These are phyloP conservation scores for Datnioides undecimradiatus DNA, from an alignment of 2,113 vertebrate genomes.

Conservation along the genomic window DNA sequence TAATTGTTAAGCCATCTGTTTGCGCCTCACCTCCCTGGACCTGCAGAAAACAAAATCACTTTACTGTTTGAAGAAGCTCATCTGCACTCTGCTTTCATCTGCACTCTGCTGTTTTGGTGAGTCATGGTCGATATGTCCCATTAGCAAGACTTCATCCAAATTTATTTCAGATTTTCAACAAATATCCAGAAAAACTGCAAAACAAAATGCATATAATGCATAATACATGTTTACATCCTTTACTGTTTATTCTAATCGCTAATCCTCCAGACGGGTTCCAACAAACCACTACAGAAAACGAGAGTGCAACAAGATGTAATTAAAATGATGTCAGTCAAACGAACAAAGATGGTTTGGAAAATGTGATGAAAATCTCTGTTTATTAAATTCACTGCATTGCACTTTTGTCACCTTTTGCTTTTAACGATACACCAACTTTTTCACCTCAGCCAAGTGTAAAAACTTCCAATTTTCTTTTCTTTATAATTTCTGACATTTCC, in stretches of 20 bases:
- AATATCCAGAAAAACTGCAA: background rate
- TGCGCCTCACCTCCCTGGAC: slow-evolving; percentile 16
- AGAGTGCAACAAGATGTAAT: background rate
- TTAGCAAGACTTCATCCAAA: background rate
- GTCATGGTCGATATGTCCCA: background rate
- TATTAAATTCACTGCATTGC: background rate
- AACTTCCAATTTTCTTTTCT: background rate
- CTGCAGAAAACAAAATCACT: background rate
- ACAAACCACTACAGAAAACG: too few species aligned
- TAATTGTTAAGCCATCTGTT: slow-evolving; percentile 29
- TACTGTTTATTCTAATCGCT: background rate
- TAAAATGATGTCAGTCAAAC: background rate
- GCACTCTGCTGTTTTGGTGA: slow-evolving; percentile 1
- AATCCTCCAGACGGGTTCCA: background rate
- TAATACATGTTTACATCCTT: background rate
- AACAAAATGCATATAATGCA: background rate
- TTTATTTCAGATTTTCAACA: background rate
- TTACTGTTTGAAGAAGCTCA: background rate
- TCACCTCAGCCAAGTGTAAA: background rate
- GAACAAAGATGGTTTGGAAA: background rate
- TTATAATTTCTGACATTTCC: background rate
- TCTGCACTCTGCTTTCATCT: slow-evolving; percentile 14
- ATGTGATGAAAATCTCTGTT: background rate
- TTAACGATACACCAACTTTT: background rate
- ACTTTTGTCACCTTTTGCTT: background rate